These are phyloP conservation scores for Ganaspis sp. DNA, from an alignment of 1,140 invertebrate genomes.

Conservation along the genomic window DNA sequence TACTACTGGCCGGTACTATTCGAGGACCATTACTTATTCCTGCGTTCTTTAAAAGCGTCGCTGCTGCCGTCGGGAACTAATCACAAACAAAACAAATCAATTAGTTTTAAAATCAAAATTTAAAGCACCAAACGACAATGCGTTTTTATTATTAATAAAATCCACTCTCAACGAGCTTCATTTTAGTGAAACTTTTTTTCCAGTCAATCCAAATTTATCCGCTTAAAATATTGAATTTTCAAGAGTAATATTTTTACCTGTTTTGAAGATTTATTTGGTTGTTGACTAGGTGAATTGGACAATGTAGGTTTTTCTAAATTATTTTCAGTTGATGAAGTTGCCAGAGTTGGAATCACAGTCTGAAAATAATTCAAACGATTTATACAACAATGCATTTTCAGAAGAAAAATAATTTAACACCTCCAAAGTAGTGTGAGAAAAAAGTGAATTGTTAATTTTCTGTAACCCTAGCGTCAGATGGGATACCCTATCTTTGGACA, in stretches of 20 bases:
- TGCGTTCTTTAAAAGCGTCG: slow-evolving; percentile 66
- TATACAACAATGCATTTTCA: no score
- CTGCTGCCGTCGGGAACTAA: slow-evolving; percentile 69
- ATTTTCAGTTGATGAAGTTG: slow-evolving; percentile 34
- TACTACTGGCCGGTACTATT: slow-evolving; percentile 82
- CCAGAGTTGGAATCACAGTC: background rate
- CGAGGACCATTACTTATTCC: slow-evolving; percentile 71
- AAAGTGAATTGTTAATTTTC: no score
- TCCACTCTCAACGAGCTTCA: no score
- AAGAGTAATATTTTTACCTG: slow-evolving; percentile 53
- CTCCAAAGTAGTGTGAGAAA: no score
- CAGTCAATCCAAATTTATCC: no score
- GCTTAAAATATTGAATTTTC: no score
- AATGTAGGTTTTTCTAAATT: slow-evolving; percentile 58
- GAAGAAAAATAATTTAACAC: no score
- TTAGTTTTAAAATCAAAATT: background rate
- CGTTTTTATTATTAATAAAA: no score
- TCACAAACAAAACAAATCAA: slow-evolving; percentile 38
- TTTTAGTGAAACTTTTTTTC: no score
- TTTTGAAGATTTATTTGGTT: slow-evolving; percentile 61
- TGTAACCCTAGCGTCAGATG: no score
- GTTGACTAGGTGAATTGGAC: slow-evolving; percentile 61
- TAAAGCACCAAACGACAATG: no score
- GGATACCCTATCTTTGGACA: no score
- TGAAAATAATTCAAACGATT: background rate